Evolutionary conservation across 2,888 invertebrate genomes (phyloP).

Genomic region (Epinotia bilunana): DNA sequence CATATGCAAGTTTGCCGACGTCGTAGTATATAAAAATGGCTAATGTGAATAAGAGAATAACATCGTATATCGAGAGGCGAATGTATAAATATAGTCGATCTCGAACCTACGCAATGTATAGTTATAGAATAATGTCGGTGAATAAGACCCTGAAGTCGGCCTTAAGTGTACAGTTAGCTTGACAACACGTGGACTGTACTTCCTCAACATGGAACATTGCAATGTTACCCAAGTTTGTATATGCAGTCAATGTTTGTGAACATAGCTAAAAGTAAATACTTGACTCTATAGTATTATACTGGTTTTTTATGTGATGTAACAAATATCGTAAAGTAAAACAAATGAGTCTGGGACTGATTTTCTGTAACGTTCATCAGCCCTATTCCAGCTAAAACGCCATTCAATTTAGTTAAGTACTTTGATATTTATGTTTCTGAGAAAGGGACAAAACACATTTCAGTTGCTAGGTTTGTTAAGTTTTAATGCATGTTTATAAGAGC

Average conservation of each 20-base stretch:
- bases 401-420: too few species aligned
- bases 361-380: too few species aligned
- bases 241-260: background rate
- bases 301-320: background rate
- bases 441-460: too few species aligned
- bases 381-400: too few species aligned
- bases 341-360: too few species aligned
- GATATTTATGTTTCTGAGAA: too few species aligned
- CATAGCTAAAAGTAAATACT: background rate
- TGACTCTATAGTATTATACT: too few species aligned
- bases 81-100: constrained; percentile 2
- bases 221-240: background rate
- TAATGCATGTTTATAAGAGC: too few species aligned
- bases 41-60: constrained; percentile 8
- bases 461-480: too few species aligned
- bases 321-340: too few species aligned
- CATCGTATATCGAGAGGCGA: background rate
- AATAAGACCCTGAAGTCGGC: background rate
- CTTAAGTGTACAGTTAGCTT: background rate
- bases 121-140: constrained; percentile 1
- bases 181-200: background rate
- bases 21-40: too few species aligned
- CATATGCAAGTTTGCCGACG: too few species aligned
- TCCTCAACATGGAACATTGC: background rate
- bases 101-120: constrained; percentile 12